A percentile compares a stretch with the other conserved stretches of the same genome.
phyloP scores from a whole-genome alignment of 2,797 vertebrate species.

The Enteromius viviparus region DNA sequence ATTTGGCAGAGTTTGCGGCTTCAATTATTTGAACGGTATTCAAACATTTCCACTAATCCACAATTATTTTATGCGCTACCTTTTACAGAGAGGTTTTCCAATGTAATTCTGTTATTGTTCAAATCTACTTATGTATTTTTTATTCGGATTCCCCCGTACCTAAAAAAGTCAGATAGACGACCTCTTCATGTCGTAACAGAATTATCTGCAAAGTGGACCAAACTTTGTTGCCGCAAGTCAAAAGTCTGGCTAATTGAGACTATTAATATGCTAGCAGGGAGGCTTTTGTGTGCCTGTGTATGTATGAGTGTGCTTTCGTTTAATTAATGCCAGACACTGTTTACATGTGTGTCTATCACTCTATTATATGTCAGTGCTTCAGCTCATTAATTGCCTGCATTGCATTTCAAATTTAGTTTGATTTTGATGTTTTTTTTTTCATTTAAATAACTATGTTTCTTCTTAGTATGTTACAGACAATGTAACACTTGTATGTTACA shows the following conservation, averaged over 20 bases:
- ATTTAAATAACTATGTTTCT: too few relatives aligned
- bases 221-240: neutral
- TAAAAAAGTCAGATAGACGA: neutral
- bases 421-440: too few relatives aligned
- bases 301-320: conserved; percentile 18
- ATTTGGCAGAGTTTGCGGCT: neutral
- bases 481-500: too few relatives aligned
- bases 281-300: conserved; percentile 7
- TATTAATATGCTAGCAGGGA: conserved; percentile 18
- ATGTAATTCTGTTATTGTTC: neutral
- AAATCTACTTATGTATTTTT: neutral
- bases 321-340: conserved; percentile 8
- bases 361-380: neutral
- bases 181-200: neutral
- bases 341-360: conserved; percentile 37
- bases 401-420: too few relatives aligned
- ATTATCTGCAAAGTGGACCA: conserved; percentile 1
- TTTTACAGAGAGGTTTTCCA: neutral
- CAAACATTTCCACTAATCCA: neutral
- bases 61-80: neutral
- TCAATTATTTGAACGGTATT: neutral
- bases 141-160: neutral
- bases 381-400: conserved; percentile 28
- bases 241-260: neutral
- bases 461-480: too few relatives aligned